Evolutionary conservation across 2,797 vertebrate species (phyloP).

Genomic region (Onychomys arenicola): DNA sequence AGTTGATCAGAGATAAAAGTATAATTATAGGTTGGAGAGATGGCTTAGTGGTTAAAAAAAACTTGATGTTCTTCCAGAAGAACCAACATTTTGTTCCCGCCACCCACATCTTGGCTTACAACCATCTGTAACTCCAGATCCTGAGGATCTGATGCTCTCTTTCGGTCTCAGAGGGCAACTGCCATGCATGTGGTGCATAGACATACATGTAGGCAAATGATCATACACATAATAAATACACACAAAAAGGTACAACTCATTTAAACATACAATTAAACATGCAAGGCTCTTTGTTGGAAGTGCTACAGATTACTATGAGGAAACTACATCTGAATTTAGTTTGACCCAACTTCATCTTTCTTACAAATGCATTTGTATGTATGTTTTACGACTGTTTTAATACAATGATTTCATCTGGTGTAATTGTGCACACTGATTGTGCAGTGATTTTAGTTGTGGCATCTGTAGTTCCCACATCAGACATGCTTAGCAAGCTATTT

Average conservation of each 20-base stretch:
- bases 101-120: background rate
- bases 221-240: background rate
- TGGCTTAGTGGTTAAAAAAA: background rate
- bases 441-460: background rate
- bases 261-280: conserved; percentile 31
- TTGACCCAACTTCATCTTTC: background rate
- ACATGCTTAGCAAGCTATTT: background rate
- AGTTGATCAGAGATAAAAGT: background rate
- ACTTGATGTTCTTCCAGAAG: background rate
- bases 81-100: background rate
- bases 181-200: background rate
- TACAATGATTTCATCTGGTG: background rate
- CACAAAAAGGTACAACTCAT: background rate
- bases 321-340: background rate
- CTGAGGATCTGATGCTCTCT: background rate
- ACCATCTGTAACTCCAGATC: background rate
- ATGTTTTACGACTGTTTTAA: background rate
- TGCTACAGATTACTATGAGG: background rate
- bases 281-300: background rate
- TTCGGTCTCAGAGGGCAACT: no score
- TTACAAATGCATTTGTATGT: conserved; percentile 25
- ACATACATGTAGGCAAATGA: background rate
- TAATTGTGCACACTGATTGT: background rate
- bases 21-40: background rate
- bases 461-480: background rate